These are phyloP conservation scores for Phataginus tricuspis DNA, from an alignment of 2,797 vertebrate species.

Conservation along the genomic window DNA sequence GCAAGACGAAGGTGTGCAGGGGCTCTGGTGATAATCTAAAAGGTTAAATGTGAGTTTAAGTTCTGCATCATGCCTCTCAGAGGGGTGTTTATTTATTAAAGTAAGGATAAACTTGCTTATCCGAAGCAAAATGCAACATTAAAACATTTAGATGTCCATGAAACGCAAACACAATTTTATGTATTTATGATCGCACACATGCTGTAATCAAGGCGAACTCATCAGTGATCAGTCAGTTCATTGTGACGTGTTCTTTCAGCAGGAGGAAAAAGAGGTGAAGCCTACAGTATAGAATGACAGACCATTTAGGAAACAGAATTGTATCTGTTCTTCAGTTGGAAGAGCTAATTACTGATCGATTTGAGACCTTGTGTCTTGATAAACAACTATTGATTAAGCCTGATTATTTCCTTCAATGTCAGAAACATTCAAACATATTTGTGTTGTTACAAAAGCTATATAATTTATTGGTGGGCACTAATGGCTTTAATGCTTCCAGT, in stretches of 20 bases:
- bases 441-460: neutral
- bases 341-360: slow-evolving; percentile 54
- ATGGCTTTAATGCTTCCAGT: slow-evolving; percentile 16
- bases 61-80: neutral
- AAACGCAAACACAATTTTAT: slow-evolving; percentile 24
- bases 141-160: neutral
- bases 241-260: slow-evolving; percentile 34
- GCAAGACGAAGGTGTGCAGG: neutral
- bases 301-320: slow-evolving; percentile 56
- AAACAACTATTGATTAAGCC: slow-evolving; percentile 40
- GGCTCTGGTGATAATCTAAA: neutral
- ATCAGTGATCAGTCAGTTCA: slow-evolving; percentile 1
- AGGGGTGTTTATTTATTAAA: neutral
- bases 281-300: neutral
- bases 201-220: neutral
- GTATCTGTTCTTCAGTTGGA: slow-evolving; percentile 34
- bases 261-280: neutral
- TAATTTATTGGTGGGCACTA: slow-evolving; percentile 34
- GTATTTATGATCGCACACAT: slow-evolving; percentile 30
- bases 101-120: neutral
- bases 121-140: slow-evolving; percentile 2
- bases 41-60: neutral
- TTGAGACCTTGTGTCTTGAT: slow-evolving; percentile 47
- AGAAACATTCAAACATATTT: slow-evolving; percentile 40
- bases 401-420: slow-evolving; percentile 3